phyloP scores from a whole-genome alignment of 2,113 vertebrate species.

The Otus sunia region DNA sequence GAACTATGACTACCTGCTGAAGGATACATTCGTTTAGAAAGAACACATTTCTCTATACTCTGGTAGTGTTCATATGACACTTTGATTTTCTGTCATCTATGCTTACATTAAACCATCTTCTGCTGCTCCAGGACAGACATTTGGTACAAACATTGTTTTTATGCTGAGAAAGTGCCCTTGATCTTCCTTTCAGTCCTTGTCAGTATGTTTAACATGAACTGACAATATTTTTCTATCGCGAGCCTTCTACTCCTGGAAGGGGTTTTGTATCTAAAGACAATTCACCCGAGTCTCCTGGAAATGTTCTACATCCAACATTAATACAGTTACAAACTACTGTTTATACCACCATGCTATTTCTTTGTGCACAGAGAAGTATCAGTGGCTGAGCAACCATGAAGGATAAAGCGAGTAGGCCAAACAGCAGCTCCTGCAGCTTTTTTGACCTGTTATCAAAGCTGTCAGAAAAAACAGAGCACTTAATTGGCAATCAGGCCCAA shows the following conservation, averaged over 20 bases:
- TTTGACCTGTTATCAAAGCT: background rate
- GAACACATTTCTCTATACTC: background rate
- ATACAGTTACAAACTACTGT: background rate
- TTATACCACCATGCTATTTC: rapidly evolving
- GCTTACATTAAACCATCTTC: background rate
- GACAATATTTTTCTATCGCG: background rate
- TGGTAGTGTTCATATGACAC: rapidly evolving
- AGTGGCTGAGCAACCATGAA: background rate
- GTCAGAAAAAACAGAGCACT: background rate
- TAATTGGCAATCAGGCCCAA: background rate
- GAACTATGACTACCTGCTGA: background rate
- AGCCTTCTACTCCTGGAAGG: background rate
- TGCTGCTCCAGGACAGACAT: background rate
- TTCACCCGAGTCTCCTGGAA: background rate
- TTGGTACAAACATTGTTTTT: background rate
- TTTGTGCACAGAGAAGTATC: background rate
- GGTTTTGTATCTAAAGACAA: background rate
- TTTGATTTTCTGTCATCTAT: background rate
- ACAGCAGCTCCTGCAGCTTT: background rate
- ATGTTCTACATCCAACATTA: background rate
- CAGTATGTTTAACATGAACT: background rate
- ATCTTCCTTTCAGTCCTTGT: background rate
- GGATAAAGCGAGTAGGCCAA: background rate
- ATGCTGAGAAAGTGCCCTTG: background rate
- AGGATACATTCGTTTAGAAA: background rate